Percentiles rank a stretch among this genome's conserved stretches.
Conservation (phyloP, 2,888 invertebrate genomes). For the Mechanitis mazaeus region DNA sequence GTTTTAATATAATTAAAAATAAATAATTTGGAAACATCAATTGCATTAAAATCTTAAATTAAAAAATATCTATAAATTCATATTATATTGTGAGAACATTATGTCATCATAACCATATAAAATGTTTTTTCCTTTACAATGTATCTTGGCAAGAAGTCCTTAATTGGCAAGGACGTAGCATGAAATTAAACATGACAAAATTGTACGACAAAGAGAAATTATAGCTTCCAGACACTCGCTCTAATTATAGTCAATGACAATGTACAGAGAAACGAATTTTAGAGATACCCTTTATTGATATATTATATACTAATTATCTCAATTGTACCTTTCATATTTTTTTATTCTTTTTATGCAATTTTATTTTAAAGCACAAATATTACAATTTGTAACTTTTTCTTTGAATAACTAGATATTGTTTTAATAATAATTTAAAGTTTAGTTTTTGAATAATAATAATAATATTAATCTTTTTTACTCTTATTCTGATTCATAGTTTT, state of each 20-base stretch:
- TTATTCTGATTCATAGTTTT: no score
- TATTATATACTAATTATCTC: constrained; percentile 2
- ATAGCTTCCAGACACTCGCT: constrained; percentile 47
- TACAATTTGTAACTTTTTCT: no score
- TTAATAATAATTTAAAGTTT: no score
- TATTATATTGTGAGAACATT: not conserved
- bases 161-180: constrained; percentile 52
- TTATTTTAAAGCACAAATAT: no score
- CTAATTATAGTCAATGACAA: constrained; percentile 62
- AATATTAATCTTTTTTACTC: no score
- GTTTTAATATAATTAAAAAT: no score
- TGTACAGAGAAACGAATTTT: constrained; percentile 44
- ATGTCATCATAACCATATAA: not conserved
- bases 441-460: no score
- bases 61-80: not conserved
- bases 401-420: no score
- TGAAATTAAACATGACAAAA: constrained; percentile 65
- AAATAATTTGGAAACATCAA: no score
- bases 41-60: no score
- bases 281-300: constrained; percentile 15
- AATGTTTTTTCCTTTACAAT: constrained; percentile 4
- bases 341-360: no score
- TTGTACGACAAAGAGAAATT: constrained; percentile 58
- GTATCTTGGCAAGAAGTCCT: constrained; percentile 17
- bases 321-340: not conserved